phyloP scores from a whole-genome alignment of 2,797 vertebrate species.

The Crypturellus tataupa region DNA sequence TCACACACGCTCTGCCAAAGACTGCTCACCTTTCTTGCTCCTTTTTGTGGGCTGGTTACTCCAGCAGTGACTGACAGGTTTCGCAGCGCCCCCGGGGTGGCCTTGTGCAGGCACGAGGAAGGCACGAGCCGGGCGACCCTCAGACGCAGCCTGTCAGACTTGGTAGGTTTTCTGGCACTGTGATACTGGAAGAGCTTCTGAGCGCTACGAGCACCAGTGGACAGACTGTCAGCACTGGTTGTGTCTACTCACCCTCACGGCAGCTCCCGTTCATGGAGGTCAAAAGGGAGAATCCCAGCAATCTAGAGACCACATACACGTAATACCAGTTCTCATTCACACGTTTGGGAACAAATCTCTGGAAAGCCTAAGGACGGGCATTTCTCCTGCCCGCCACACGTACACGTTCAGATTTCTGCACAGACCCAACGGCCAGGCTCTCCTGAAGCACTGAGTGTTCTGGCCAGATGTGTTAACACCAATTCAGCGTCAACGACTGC shows the following conservation, averaged over 20 bases:
- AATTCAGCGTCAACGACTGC: not conserved
- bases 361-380: not conserved
- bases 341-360: not conserved
- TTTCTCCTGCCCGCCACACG: not conserved
- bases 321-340: not conserved
- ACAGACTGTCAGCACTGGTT: not conserved
- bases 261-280: not conserved
- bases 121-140: not conserved
- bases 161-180: not conserved
- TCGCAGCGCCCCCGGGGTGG: accelerated
- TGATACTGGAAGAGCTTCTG: not conserved
- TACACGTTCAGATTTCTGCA: not conserved
- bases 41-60: not conserved
- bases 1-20: not conserved
- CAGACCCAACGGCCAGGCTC: not conserved
- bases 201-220: not conserved
- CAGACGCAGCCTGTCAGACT: not conserved
- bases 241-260: not conserved
- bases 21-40: not conserved
- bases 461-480: not conserved
- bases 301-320: not conserved
- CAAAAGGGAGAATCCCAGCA: not conserved
- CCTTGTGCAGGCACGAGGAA: accelerated
- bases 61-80: not conserved
- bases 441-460: not conserved